A percentile compares a stretch with the other conserved stretches of the same genome.
These are phyloP conservation scores for Glaucidium brasilianum DNA, from an alignment of 2,113 vertebrate species.

Conservation along the genomic window DNA sequence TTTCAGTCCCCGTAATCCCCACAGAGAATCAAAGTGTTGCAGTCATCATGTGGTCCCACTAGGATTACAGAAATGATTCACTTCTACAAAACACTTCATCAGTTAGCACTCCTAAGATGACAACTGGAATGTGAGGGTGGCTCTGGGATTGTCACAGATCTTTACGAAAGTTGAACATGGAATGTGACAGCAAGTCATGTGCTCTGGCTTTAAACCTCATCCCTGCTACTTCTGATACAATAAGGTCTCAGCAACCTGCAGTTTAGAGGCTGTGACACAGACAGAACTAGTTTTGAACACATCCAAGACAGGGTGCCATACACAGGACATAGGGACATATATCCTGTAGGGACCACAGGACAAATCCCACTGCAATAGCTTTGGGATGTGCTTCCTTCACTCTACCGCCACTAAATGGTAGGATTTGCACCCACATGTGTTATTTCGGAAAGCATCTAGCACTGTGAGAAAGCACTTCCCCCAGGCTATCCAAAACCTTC, in stretches of 20 bases:
- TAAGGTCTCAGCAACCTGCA: background rate
- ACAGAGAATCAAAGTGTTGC: background rate
- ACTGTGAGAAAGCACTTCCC: background rate
- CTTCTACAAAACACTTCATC: background rate
- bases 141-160: background rate
- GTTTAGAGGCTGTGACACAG: background rate
- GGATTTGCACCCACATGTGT: background rate
- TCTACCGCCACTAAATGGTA: background rate
- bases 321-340: background rate
- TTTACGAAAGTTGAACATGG: background rate
- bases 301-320: background rate
- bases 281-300: background rate
- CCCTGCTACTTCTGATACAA: background rate
- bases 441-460: background rate
- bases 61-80: background rate
- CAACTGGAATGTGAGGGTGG: background rate
- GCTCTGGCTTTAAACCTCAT: background rate
- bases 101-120: background rate
- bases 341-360: background rate
- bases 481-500: conserved; percentile 3
- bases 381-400: background rate
- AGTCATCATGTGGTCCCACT: background rate
- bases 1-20: background rate
- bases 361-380: background rate
- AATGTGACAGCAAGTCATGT: background rate